A percentile compares a stretch with the other conserved stretches of the same genome.
Conservation (phyloP, 2,888 invertebrate genomes). For the Eupeodes latifasciatus region DNA sequence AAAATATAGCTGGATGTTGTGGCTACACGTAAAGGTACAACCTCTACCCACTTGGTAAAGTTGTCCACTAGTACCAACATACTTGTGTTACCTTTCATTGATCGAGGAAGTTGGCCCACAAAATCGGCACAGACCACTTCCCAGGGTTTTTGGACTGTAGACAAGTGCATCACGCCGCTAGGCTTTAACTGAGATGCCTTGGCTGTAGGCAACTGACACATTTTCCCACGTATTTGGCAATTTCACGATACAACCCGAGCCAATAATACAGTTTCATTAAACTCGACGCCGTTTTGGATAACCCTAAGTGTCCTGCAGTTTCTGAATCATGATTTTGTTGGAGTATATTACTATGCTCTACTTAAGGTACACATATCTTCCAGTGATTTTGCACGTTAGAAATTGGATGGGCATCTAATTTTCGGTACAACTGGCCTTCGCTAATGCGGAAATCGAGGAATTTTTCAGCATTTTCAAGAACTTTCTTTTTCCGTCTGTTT, state of each 20-base stretch:
- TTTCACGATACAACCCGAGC: not conserved
- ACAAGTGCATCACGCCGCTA: not conserved
- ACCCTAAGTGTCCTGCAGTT: not conserved
- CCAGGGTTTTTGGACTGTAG: not conserved
- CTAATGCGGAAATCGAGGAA: not conserved
- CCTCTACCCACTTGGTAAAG: constrained; percentile 60
- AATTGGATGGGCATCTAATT: not conserved
- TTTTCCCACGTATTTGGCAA: not conserved
- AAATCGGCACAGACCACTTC: not conserved
- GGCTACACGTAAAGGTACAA: constrained; percentile 1
- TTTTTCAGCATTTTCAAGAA: not conserved
- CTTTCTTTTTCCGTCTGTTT: not conserved
- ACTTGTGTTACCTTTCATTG: not conserved
- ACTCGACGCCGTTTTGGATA: not conserved
- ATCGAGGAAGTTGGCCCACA: not conserved
- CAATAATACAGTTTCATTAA: not conserved
- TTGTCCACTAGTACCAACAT: constrained; percentile 49
- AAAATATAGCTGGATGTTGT: too few relatives aligned
- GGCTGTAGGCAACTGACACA: not conserved
- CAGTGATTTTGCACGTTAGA: not conserved
- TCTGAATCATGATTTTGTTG: not conserved
- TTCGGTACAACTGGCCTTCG: not conserved
- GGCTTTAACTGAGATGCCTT: not conserved
- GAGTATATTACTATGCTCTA: not conserved
- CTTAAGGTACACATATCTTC: not conserved